Percentiles rank a stretch among this genome's conserved stretches.
Evolutionary conservation across 1,140 invertebrate species (phyloP).

Genomic region (Sycophaga agraensis): DNA sequence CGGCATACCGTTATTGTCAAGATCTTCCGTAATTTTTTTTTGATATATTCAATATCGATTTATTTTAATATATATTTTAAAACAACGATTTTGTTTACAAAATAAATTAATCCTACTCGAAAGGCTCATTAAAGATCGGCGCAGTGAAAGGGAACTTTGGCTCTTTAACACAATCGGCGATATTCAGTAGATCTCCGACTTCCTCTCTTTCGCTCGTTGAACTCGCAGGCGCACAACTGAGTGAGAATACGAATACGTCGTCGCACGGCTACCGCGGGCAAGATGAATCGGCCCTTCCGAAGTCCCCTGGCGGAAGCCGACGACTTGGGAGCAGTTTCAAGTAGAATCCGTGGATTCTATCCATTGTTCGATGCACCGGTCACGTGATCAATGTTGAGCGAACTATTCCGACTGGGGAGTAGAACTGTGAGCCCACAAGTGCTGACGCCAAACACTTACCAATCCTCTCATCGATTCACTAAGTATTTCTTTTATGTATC

Average conservation of each 20-base stretch:
- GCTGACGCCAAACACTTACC: slow-evolving; percentile 20
- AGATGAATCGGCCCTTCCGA: slow-evolving; percentile 29
- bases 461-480: background rate
- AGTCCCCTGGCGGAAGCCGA: slow-evolving; percentile 25
- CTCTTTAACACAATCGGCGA: too few species aligned
- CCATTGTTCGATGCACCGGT: slow-evolving; percentile 38
- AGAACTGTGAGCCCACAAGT: slow-evolving; percentile 21
- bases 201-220: too few species aligned
- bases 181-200: too few species aligned
- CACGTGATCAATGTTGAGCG: slow-evolving; percentile 39
- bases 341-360: slow-evolving; percentile 42
- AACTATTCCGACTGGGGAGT: slow-evolving; percentile 37
- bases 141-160: too few species aligned
- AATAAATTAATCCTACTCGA: too few species aligned
- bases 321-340: slow-evolving; percentile 39
- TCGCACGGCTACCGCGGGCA: background rate
- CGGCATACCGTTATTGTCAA: too few species aligned
- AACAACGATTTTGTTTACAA: too few species aligned
- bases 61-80: too few species aligned
- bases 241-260: background rate
- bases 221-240: background rate
- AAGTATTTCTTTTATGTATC: background rate
- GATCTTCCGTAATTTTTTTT: too few species aligned
- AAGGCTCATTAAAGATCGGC: too few species aligned
- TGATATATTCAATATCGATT: too few species aligned